These are phyloP conservation scores for Drosophila seguyi DNA, from an alignment of 1,140 invertebrate species.

Conservation along the genomic window DNA sequence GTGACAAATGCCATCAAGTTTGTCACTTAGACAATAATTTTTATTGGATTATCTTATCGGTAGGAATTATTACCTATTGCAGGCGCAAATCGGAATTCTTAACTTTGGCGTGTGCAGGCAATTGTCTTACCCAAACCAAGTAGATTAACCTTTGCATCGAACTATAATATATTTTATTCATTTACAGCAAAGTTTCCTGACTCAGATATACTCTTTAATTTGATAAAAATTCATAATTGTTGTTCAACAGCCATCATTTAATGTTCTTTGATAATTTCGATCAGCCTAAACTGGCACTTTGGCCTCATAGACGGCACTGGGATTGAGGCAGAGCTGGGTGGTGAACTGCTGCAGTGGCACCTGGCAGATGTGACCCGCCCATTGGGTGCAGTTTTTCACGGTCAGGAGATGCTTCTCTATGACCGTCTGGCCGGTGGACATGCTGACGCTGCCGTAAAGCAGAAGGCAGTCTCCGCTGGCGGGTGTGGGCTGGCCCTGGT, in stretches of 20 bases:
- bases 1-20: neutral
- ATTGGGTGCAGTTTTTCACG: slow-evolving; percentile 27
- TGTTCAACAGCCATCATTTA: neutral
- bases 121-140: neutral
- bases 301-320: slow-evolving; percentile 35
- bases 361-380: slow-evolving; percentile 46
- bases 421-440: slow-evolving; percentile 4
- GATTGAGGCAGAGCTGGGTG: slow-evolving; percentile 50
- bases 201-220: neutral
- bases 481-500: slow-evolving; percentile 18
- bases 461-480: slow-evolving; percentile 42
- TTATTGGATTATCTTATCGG: neutral
- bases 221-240: neutral
- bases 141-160: neutral
- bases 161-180: neutral
- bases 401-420: slow-evolving; percentile 16
- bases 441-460: slow-evolving; percentile 16
- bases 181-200: neutral
- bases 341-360: slow-evolving; percentile 8
- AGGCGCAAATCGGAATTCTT: neutral
- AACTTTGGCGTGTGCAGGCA: neutral
- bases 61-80: neutral
- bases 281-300: slow-evolving; percentile 20
- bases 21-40: neutral
- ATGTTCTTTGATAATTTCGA: too few relatives aligned